Conservation (phyloP, 2,113 vertebrate species). For the Pterocles orientalis region DNA sequence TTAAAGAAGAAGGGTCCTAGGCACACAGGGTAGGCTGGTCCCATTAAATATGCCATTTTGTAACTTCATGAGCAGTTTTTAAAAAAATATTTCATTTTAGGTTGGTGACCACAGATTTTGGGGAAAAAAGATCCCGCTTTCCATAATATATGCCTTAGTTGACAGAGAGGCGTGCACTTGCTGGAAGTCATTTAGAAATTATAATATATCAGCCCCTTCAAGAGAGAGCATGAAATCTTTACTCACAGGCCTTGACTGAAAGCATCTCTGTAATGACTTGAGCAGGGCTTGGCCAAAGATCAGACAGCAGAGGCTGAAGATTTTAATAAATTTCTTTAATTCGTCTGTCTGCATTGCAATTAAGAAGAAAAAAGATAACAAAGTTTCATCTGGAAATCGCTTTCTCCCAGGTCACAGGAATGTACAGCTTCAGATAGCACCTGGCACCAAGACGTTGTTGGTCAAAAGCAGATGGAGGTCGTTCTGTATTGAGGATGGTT, state of each 20-base stretch:
- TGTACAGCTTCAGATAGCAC: neutral
- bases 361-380: neutral
- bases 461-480: neutral
- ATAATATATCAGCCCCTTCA: neutral
- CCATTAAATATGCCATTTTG: neutral
- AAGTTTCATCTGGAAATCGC: neutral
- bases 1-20: neutral
- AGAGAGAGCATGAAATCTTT: neutral
- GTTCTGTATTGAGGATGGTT: neutral
- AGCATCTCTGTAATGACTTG: neutral
- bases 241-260: neutral
- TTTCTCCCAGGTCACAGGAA: neutral
- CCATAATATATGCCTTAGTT: neutral
- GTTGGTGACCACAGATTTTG: neutral
- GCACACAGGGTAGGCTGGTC: neutral
- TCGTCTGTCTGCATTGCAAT: neutral
- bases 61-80: neutral
- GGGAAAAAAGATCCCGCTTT: neutral
- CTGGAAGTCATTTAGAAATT: neutral
- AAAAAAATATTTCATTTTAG: neutral
- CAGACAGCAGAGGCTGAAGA: neutral
- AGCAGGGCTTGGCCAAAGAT: neutral
- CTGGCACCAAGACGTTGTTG: fast-evolving
- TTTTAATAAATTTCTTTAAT: neutral
- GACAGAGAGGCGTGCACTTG: neutral